Evolutionary conservation across 2,113 vertebrate genomes (phyloP).

Genomic region (Emberiza fucata): DNA sequence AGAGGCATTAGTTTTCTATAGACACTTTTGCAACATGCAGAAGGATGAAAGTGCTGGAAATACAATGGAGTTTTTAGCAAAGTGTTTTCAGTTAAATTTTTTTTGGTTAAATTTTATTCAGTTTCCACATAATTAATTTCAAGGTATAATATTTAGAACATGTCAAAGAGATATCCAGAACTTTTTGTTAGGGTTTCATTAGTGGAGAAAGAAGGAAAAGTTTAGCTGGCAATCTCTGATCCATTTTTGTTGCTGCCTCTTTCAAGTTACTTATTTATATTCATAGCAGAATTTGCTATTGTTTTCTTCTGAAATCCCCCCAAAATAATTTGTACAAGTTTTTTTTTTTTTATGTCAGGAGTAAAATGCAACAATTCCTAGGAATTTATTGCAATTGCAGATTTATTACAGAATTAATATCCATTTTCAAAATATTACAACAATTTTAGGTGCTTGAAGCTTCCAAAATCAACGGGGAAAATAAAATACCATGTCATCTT

Average conservation of each 20-base stretch:
- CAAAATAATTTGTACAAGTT: neutral
- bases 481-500: neutral
- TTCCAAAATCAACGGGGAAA: neutral
- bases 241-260: neutral
- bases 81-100: neutral
- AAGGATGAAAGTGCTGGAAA: neutral
- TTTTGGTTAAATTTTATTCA: neutral
- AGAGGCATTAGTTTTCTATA: neutral
- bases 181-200: neutral
- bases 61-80: neutral
- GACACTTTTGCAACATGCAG: neutral
- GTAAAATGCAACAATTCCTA: neutral
- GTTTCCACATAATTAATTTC: neutral
- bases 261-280: neutral
- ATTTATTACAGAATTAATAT: neutral
- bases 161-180: neutral
- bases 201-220: neutral
- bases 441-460: neutral
- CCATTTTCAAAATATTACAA: neutral
- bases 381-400: neutral
- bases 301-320: neutral
- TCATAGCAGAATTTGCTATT: neutral
- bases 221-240: neutral
- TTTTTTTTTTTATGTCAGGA: neutral
- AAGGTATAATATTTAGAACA: neutral